Evolutionary conservation across 2,113 vertebrate species (phyloP), one percentile per base, ranked within the genome.

Genomic region (Daphoenositta chrysoptera): DNA sequence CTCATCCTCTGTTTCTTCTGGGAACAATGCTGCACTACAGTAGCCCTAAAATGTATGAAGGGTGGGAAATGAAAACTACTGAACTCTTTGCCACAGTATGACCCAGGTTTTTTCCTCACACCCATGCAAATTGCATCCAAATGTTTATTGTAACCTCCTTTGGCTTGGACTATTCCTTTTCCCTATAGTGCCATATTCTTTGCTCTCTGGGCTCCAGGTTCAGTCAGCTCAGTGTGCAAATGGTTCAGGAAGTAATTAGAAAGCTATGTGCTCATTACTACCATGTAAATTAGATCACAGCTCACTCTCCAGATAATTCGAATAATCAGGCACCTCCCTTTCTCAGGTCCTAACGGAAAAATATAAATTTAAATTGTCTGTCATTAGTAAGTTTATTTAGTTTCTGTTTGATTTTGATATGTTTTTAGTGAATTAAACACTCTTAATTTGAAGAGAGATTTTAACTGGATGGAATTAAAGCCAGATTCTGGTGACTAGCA

Each of bases 401-500:
- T 69, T 66, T 76, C 28, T 80, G 45, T 75, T 93, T 53, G 21
- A 65, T 68, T 93, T 91, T 88, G 35, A 31, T 51, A 60, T 84
- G 8, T 39, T 82, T 94, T 92, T 87, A 87, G 88, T 58, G 48
- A 92, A 71, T 76, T 91, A 79, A 96, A 66, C 26, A 23, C 56
- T 71, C 50, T 33, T 85, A 56, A 90, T 86, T 93, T 92, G 80
- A 92, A 70, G 64, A 73, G 70, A 65, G 68, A 79, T 90, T 63
- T 78, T 95, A 96, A 73, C 66, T 75, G 70, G 13, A 9, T 78
- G 30, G 81, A 88, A 92, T 91, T 91, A 83, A 91, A 96, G 63
- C 75, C 94, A 95, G 64, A 92, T 93, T 93, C 81, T 90, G 51
- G 71, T 94, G 89, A 93, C 57, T 86, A 92, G 75, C 60, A 95